A percentile compares a stretch with the other conserved stretches of the same genome.
These are phyloP conservation scores for Rhinoptilus africanus DNA, from an alignment of 2,113 vertebrate genomes.

Conservation along the genomic window DNA sequence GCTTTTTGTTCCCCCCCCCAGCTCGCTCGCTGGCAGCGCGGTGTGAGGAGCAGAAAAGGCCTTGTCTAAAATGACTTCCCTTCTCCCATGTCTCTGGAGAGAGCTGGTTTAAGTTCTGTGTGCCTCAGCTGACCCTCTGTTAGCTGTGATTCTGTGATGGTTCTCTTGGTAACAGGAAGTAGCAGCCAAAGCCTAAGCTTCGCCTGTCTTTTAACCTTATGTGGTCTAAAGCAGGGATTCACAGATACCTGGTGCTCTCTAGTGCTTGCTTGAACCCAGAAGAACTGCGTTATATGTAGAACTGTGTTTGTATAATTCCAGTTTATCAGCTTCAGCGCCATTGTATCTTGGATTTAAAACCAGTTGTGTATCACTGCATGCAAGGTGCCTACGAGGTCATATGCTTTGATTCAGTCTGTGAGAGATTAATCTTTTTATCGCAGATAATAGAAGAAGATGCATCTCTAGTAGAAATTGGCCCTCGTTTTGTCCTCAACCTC, in stretches of 20 bases:
- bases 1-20: neutral
- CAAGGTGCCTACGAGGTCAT: neutral
- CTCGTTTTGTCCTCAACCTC: slow-evolving; percentile 94
- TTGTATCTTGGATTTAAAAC: fast-evolving
- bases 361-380: neutral
- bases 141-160: neutral
- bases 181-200: neutral
- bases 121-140: fast-evolving
- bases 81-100: neutral
- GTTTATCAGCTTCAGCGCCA: neutral
- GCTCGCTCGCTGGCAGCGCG: neutral
- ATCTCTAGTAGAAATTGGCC: slow-evolving; percentile 93
- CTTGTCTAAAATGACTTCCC: neutral
- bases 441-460: slow-evolving; percentile 97
- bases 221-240: neutral
- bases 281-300: neutral
- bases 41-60: neutral
- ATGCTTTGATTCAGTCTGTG: neutral
- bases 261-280: neutral
- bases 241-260: neutral
- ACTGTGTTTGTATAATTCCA: neutral
- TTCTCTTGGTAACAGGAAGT: neutral
- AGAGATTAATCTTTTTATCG: neutral
- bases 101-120: neutral
- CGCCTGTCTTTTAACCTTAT: neutral